Percentiles rank a stretch among this genome's conserved stretches.
These are phyloP conservation scores for Pangasius djambal DNA, from an alignment of 2,797 vertebrate genomes.

Conservation along the genomic window DNA sequence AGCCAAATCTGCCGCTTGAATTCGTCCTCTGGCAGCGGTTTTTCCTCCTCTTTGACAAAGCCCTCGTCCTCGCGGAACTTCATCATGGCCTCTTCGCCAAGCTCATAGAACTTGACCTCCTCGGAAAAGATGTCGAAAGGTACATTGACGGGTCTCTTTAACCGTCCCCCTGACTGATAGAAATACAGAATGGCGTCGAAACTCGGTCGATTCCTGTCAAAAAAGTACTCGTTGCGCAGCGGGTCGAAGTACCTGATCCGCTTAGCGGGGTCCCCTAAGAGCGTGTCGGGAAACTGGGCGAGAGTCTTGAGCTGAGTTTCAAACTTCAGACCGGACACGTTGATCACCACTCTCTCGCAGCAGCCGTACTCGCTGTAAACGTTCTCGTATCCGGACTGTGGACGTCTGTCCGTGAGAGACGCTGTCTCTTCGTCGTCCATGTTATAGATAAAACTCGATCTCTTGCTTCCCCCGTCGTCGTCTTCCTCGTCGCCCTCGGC, in stretches of 20 bases:
- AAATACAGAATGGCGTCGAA: constrained; percentile 98
- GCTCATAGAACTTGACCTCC: constrained; percentile 97
- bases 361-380: constrained; percentile 90
- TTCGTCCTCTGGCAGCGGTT: constrained; percentile 90
- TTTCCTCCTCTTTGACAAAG: constrained; percentile 95
- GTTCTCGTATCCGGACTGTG: constrained; percentile 84
- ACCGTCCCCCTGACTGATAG: constrained; percentile 93
- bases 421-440: constrained; percentile 85
- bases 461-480: constrained; percentile 68
- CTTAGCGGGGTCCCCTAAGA: constrained; percentile 93
- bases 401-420: constrained; percentile 84
- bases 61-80: constrained; percentile 98
- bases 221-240: constrained; percentile 97
- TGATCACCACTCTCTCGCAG: constrained; percentile 96
- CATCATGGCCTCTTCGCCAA: constrained; percentile 94
- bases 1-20: constrained; percentile 98
- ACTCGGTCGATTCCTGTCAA: constrained; percentile 95
- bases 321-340: constrained; percentile 94
- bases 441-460: constrained; percentile 81
- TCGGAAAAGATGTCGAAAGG: constrained; percentile 97
- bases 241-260: constrained; percentile 96
- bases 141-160: constrained; percentile 95
- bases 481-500: constrained; percentile 70
- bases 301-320: constrained; percentile 96
- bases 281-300: constrained; percentile 93